A percentile compares a stretch with the other conserved stretches of the same genome.
These are phyloP conservation scores for Chaetops frenatus DNA, from an alignment of 2,113 vertebrate genomes.

Conservation along the genomic window DNA sequence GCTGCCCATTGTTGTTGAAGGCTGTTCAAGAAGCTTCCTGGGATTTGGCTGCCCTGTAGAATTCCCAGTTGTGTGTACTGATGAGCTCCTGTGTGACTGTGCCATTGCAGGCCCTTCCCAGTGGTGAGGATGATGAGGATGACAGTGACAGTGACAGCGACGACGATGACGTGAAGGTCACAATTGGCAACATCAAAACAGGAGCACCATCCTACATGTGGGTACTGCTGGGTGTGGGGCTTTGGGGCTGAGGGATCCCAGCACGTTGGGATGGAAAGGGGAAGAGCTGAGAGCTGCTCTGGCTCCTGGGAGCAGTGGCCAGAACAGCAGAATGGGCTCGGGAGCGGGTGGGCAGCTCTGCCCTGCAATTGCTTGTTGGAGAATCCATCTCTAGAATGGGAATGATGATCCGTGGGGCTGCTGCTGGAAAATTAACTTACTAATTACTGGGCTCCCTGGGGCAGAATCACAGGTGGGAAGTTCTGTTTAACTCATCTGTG, in stretches of 20 bases:
- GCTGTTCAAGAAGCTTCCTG: neutral
- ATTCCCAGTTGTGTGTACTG: neutral
- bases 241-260: neutral
- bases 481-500: neutral
- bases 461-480: neutral
- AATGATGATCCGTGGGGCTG: neutral
- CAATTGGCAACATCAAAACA: constrained; percentile 76
- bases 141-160: constrained; percentile 71
- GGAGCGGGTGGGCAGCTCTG: neutral
- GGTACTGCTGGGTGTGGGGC: neutral
- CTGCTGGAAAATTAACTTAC: neutral
- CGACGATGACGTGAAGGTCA: constrained; percentile 74
- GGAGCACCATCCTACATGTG: constrained; percentile 72
- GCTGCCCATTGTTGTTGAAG: neutral
- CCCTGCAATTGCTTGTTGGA: neutral
- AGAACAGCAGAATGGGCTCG: rapidly evolving
- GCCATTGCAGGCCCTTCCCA: constrained; percentile 55
- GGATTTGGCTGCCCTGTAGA: neutral
- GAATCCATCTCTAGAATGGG: neutral
- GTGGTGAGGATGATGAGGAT: constrained; percentile 69
- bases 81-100: neutral
- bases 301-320: neutral
- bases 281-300: neutral
- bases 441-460: neutral
- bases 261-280: rapidly evolving